Evolutionary conservation across 2,888 invertebrate species (phyloP), one percentile per base, ranked within the genome.

Genomic region (Phyllotreta striolata): DNA sequence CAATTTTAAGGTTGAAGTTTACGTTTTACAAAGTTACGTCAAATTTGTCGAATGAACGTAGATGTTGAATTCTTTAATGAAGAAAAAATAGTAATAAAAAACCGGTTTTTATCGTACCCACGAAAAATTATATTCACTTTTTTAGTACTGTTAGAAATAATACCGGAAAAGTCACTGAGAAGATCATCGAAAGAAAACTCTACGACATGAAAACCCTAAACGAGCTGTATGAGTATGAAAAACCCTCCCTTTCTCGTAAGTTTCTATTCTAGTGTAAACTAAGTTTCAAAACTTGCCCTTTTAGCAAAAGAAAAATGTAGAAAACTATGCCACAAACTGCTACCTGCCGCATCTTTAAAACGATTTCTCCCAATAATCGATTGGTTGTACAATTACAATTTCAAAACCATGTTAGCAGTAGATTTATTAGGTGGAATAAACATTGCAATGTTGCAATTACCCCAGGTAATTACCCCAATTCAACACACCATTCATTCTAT

Each of bases 361-460:
- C 60, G 72, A 37, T 69, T 70, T 6, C 57, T 91, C 38, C 91
- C 91, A 0, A 80, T 90, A 35, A 73, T 85, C 35, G 82, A 82
- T 70, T 91, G 91, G 91, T 80, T 91, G 52, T 87, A 88, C 0
- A 81, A 84, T 52, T 92, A 92, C 83, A 83, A 84, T 47, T 83
- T 85, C 80, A 86, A 84, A 73, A 76, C 81, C 56, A 83, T 89
- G 78, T 82, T 94, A 10, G 70, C 89, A 0, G 86, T 88, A 6
- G 96, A 96, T 82, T 72, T 93, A 51, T 86, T 94, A 4, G 89
- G 93, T 0, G 96, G 96, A 0, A 85, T 92, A 24, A 96, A 96
- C 0, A 92, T 95, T 0, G 94, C 92, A 9, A 87, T 95, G 37
- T 91, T 95, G 91, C 92, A 95, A 76, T 92, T 95, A 80, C 94